phyloP scores from a whole-genome alignment of 2,113 vertebrate genomes.

The Calyptommatus sinebrachiatus region DNA sequence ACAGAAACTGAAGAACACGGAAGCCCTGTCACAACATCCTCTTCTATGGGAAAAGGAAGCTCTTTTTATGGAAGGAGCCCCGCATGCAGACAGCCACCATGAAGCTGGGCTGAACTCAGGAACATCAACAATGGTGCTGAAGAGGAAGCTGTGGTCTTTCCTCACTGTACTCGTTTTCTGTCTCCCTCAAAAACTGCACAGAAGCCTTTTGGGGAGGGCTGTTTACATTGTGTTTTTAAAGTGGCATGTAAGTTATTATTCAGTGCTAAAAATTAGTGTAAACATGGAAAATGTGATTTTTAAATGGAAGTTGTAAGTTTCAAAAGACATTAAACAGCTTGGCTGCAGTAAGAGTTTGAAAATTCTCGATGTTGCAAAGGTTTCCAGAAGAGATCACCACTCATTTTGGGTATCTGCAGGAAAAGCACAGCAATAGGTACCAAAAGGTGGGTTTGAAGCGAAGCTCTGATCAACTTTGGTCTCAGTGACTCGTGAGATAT shows the following conservation, averaged over 20 bases:
- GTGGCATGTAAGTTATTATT: constrained; percentile 69
- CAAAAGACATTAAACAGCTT: constrained; percentile 69
- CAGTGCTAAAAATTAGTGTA: constrained; percentile 68
- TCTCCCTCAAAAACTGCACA: constrained; percentile 57
- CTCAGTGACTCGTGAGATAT: not conserved
- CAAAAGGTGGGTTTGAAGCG: not conserved
- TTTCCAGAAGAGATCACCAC: no score
- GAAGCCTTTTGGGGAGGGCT: constrained; percentile 61
- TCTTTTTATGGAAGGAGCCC: constrained; percentile 13
- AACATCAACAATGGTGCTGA: constrained; percentile 63
- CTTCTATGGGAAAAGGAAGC: not conserved
- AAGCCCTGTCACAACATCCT: not conserved
- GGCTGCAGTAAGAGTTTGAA: constrained; percentile 10
- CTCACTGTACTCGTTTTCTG: constrained; percentile 35
- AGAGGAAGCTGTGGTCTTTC: constrained; percentile 44
- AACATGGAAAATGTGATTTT: constrained; percentile 72
- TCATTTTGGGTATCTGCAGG: not conserved
- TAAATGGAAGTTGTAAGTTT: constrained; percentile 69
- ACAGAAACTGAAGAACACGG: constrained; percentile 6
- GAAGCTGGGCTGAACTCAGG: constrained; percentile 64
- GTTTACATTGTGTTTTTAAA: constrained; percentile 72
- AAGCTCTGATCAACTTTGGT: not conserved
- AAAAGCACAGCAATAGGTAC: not conserved
- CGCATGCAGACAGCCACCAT: constrained; percentile 29
- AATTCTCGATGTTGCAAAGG: constrained; percentile 14